These are phyloP conservation scores for Oscheius sp. DNA, from an alignment of 2,888 invertebrate species.

Conservation along the genomic window DNA sequence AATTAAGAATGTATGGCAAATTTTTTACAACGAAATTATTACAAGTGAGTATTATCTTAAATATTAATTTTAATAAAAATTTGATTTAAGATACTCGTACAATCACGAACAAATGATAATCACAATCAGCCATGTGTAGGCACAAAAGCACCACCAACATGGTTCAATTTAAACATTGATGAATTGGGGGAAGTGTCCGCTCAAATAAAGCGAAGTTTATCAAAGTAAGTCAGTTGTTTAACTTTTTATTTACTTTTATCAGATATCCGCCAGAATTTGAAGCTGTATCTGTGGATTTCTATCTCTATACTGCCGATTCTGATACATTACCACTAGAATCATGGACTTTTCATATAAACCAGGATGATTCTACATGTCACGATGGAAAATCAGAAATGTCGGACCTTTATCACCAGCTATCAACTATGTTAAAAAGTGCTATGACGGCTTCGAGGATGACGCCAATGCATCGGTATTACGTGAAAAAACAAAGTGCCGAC, in stretches of 20 bases:
- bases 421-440: slow-evolving; percentile 29
- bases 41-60: slow-evolving; percentile 5
- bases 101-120: slow-evolving; percentile 33
- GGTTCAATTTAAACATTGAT: slow-evolving; percentile 37
- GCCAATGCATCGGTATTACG: slow-evolving; percentile 43
- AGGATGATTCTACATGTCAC: neutral
- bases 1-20: slow-evolving; percentile 23
- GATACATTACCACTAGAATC: slow-evolving; percentile 42
- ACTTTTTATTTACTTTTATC: neutral
- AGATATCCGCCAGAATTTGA: slow-evolving; percentile 37
- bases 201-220: slow-evolving; percentile 31
- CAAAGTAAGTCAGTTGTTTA: slow-evolving; percentile 16
- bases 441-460: slow-evolving; percentile 36
- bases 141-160: slow-evolving; percentile 8
- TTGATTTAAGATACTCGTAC: slow-evolving; percentile 28
- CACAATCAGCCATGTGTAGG: slow-evolving; percentile 31
- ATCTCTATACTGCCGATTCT: slow-evolving; percentile 39
- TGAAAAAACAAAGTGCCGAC: slow-evolving; percentile 44
- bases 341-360: slow-evolving; percentile 28
- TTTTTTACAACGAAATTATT: slow-evolving; percentile 19
- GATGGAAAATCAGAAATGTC: slow-evolving; percentile 14
- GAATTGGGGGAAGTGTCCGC: slow-evolving; percentile 42
- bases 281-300: slow-evolving; percentile 37
- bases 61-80: neutral
- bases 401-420: slow-evolving; percentile 28